Evolutionary conservation across 2,888 invertebrate species (phyloP), one percentile per base, ranked within the genome.

Genomic region (Archaeoteleia sp.): DNA sequence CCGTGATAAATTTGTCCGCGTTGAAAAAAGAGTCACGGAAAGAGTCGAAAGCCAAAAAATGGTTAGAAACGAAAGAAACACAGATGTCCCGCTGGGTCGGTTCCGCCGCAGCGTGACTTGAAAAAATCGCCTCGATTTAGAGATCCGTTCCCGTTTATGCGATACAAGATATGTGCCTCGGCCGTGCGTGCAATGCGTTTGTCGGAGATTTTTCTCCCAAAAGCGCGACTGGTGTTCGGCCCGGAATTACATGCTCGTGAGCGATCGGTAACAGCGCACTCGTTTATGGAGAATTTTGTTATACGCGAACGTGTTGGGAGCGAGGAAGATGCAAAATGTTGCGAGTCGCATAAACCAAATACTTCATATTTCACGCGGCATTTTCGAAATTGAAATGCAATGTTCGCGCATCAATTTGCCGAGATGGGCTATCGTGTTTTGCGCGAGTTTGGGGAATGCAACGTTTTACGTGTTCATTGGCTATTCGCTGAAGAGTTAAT

Each of bases 31-130:
- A 62, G 34, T 57, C 57, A 46, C 29, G 57, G 58, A 67, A 62
- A 58, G 35, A 61, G 43, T 48, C 54, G 27, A 58, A 63, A 68
- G 58, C 34, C 48, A 78, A 77, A 79, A 78, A 78, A 80, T 78
- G 76, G 75, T 74, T 78, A 75, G 74, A 76, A 79, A 78, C 76
- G 78, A 79, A 77, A 80, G 81, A 79, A 83, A 83, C 82, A 83
- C 73, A 78, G 82, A 74, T 78, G 75, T 75, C 83, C 82, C 77
- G 82, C 74, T 75, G 83, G 63, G 81, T 74, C 58, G 72, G 72
- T 70, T 70, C 75, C 74, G 72, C 68, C 49, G 45, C 46, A 71
- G 72, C 70, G 66, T 65, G 75, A 68, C 73, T 58, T 74, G 74
- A 71, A 82, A 82, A 82, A 81, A 81, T 82, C 78, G 79, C 75